Evolutionary conservation across 2,113 vertebrate species (phyloP).

Genomic region (Heptranchias perlo): DNA sequence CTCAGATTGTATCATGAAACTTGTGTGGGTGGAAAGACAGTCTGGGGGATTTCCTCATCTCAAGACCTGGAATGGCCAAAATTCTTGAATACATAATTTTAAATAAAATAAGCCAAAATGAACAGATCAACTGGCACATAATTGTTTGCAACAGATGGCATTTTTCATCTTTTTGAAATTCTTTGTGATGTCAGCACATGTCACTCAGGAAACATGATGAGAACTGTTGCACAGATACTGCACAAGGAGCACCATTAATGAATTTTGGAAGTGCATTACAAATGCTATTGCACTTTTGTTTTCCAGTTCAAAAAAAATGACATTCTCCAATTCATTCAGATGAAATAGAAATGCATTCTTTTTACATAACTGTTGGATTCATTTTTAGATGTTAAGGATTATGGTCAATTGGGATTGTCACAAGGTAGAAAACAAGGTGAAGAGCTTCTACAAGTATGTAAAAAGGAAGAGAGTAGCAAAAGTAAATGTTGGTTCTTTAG

Average conservation of each 20-base stretch:
- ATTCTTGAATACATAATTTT: background rate
- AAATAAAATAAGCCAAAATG: background rate
- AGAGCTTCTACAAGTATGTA: too few species aligned
- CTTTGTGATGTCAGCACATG: background rate
- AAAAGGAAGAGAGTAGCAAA: too few species aligned
- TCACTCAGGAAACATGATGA: background rate
- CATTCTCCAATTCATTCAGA: background rate
- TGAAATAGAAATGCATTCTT: background rate
- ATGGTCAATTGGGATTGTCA: background rate
- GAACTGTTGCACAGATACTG: background rate
- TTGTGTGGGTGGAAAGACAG: conserved; percentile 21
- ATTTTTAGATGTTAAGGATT: background rate
- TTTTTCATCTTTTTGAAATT: background rate
- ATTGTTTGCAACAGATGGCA: background rate
- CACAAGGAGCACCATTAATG: background rate
- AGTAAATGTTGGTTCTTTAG: too few species aligned
- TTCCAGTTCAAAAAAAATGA: background rate
- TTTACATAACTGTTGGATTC: background rate
- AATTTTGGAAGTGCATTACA: background rate
- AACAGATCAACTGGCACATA: background rate
- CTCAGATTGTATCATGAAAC: background rate
- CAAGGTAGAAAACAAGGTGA: background rate
- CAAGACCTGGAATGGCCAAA: background rate
- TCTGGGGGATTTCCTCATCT: background rate
- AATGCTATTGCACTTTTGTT: background rate